Evolutionary conservation across 2,113 vertebrate species (phyloP).

Genomic region (Rhipidura dahli): DNA sequence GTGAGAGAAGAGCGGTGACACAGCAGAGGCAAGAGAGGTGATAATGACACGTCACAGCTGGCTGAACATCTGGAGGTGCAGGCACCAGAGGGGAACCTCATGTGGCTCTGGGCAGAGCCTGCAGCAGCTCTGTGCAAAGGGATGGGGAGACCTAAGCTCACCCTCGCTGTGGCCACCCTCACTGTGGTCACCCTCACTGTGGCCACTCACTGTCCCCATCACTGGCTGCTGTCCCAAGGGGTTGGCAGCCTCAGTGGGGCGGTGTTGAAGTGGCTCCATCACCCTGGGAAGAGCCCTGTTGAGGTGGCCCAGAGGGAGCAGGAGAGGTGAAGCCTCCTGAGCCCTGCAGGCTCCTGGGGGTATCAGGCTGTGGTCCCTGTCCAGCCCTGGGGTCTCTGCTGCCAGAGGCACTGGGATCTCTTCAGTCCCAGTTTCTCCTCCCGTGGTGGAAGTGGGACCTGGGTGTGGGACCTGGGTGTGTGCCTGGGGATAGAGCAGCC

Average conservation of each 20-base stretch:
- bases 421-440: not conserved
- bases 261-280: not conserved
- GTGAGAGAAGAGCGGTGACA: not conserved
- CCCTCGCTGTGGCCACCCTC: not conserved
- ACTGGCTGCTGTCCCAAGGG: not conserved
- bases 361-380: not conserved
- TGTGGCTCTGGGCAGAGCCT: not conserved
- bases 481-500: not conserved
- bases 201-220: not conserved
- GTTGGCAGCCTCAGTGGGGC: accelerated
- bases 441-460: not conserved
- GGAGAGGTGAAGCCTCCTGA: not conserved
- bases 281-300: not conserved
- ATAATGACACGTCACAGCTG: not conserved
- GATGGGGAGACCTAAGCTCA: not conserved
- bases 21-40: not conserved
- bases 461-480: not conserved
- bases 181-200: not conserved
- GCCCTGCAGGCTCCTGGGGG: not conserved
- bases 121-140: not conserved
- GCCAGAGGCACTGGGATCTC: not conserved
- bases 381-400: not conserved
- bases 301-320: not conserved
- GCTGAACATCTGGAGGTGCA: not conserved
- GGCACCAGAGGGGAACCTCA: accelerated